A percentile compares a stretch with the other conserved stretches of the same genome.
Evolutionary conservation across 1,140 invertebrate genomes (phyloP).

Genomic region (Frieseomelitta varia): DNA sequence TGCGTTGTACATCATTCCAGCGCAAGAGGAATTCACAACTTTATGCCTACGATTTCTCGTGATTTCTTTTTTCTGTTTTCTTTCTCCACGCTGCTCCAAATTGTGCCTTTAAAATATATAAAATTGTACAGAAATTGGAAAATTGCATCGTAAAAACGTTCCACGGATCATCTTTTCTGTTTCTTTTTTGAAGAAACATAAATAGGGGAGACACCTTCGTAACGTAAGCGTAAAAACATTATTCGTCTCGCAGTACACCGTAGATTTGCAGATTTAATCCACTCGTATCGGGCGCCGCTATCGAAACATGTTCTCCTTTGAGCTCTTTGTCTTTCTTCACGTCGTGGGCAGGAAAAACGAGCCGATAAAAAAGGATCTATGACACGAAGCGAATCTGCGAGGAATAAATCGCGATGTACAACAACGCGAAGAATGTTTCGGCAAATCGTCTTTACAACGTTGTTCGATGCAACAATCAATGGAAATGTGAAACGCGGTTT

Average conservation of each 20-base stretch:
- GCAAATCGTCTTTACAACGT: neutral
- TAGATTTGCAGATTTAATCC: neutral
- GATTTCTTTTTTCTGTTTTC: too few relatives aligned
- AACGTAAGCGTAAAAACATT: too few relatives aligned
- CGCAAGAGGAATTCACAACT: too few relatives aligned
- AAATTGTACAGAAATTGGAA: neutral
- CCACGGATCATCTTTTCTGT: neutral
- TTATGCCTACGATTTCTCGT: neutral
- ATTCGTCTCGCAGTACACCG: neutral
- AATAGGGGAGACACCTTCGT: too few relatives aligned
- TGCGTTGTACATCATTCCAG: too few relatives aligned
- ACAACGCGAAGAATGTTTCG: constrained; percentile 3
- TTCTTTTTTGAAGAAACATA: too few relatives aligned
- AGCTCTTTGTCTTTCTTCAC: too few relatives aligned
- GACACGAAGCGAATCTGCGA: neutral
- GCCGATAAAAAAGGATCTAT: neutral
- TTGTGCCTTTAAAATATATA: neutral
- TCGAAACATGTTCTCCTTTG: neutral
- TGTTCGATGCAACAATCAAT: neutral
- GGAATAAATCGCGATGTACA: neutral
- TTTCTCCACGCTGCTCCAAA: too few relatives aligned
- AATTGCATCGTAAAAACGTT: neutral
- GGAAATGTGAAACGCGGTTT: neutral
- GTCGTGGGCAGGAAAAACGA: neutral
- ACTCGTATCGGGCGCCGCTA: neutral